Conservation (phyloP, 2,113 vertebrate species). For the Leptobrachium ailaonicum region DNA sequence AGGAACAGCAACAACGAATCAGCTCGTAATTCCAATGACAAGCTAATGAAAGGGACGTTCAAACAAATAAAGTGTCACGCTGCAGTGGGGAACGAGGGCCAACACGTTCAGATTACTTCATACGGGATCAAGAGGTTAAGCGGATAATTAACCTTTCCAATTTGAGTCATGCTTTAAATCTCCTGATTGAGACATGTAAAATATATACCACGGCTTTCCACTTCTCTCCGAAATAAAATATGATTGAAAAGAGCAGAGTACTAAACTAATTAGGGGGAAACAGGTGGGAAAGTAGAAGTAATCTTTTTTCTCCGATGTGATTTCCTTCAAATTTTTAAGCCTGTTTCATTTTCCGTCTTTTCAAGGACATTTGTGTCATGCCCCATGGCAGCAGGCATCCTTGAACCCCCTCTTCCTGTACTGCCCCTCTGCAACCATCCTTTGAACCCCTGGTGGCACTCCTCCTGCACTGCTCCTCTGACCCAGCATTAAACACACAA, state of each 20-base stretch:
- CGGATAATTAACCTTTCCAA: conserved; percentile 38
- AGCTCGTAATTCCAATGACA: conserved; percentile 9
- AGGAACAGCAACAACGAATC: conserved; percentile 3
- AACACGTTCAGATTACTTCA: conserved; percentile 15
- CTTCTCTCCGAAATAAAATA: not conserved
- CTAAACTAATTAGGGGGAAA: too few species aligned
- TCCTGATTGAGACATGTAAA: conserved; percentile 22
- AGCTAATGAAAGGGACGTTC: conserved; percentile 2
- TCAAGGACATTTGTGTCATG: too few species aligned
- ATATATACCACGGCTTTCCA: not conserved
- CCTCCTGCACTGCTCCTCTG: too few species aligned
- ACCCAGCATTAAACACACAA: too few species aligned
- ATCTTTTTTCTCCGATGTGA: too few species aligned
- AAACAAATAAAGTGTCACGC: conserved; percentile 39
- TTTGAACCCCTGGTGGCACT: too few species aligned
- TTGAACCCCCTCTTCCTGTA: too few species aligned
- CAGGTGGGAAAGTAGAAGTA: too few species aligned
- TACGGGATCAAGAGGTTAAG: conserved; percentile 31
- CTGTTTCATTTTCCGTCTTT: too few species aligned
- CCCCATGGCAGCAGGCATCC: too few species aligned
- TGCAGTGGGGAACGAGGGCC: conserved; percentile 7
- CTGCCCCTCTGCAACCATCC: too few species aligned
- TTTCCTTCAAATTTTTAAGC: too few species aligned
- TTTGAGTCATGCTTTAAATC: conserved; percentile 32
- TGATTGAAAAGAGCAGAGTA: not conserved